phyloP scores from a whole-genome alignment of 2,113 vertebrate genomes.

The Megalops atlanticus region DNA sequence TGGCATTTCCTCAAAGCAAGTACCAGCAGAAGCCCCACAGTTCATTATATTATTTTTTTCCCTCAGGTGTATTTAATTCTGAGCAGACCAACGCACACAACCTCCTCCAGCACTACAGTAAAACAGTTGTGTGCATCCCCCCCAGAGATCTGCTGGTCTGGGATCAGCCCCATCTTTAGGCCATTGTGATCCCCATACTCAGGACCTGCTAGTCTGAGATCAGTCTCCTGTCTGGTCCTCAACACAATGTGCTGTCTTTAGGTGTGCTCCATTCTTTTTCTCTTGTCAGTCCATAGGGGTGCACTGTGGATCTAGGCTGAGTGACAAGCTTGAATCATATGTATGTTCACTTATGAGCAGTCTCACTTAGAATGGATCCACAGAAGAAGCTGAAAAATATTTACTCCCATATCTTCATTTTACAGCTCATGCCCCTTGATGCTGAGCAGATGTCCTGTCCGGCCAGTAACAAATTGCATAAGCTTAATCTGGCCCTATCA shows the following conservation, averaged over 20 bases:
- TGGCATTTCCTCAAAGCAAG: not conserved
- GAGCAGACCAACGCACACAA: not conserved
- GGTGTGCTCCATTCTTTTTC: too few species aligned
- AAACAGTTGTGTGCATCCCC: too few species aligned
- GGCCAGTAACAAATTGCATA: not conserved
- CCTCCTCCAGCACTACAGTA: not conserved
- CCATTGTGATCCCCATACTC: too few species aligned
- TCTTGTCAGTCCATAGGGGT: too few species aligned
- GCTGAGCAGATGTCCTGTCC: constrained; percentile 11
- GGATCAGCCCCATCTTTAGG: too few species aligned
- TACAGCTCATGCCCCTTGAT: not conserved
- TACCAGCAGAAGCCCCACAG: not conserved
- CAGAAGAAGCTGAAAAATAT: not conserved
- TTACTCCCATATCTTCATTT: not conserved
- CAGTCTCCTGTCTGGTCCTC: too few species aligned
- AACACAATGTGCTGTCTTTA: too few species aligned
- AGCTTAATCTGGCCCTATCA: not conserved
- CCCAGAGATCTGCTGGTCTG: not conserved
- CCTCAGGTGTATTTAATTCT: constrained; percentile 5
- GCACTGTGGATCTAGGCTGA: not conserved
- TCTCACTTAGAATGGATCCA: not conserved
- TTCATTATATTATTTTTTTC: not conserved
- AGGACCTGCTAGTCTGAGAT: too few species aligned
- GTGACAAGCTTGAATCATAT: not conserved
- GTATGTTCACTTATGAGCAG: not conserved